phyloP scores from a whole-genome alignment of 2,888 invertebrate genomes.

The Erebia aethiops region DNA sequence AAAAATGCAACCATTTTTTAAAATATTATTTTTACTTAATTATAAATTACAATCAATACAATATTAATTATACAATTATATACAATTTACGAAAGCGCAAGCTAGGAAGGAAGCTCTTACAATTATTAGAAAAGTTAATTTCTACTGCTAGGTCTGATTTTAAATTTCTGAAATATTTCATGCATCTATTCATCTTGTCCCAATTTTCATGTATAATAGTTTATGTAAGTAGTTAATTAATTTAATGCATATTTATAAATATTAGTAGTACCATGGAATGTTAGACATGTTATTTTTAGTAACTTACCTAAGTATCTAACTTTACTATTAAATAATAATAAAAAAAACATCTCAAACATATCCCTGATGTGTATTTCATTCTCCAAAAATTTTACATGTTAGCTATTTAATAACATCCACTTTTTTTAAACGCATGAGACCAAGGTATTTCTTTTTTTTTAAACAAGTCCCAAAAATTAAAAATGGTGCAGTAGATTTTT shows the following conservation, averaged over 20 bases:
- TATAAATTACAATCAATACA: conserved; percentile 1
- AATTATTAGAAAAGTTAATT: not conserved
- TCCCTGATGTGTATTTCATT: conserved; percentile 10
- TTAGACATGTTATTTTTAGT: not conserved
- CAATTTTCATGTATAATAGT: not conserved
- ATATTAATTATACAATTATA: not conserved
- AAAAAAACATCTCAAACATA: conserved; percentile 2
- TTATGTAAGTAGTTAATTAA: not conserved
- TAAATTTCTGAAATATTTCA: not conserved
- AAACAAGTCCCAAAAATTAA: too few relatives aligned
- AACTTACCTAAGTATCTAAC: not conserved
- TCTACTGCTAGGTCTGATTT: not conserved
- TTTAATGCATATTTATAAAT: not conserved
- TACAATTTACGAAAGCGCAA: not conserved
- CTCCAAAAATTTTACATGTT: too few relatives aligned
- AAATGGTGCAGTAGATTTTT: too few relatives aligned
- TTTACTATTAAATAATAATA: not conserved
- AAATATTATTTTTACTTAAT: not conserved
- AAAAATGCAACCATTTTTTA: not conserved
- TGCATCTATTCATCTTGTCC: not conserved
- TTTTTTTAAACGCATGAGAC: too few relatives aligned
- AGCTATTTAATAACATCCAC: too few relatives aligned
- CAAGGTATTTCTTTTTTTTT: too few relatives aligned
- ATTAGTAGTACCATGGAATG: conserved; percentile 4
- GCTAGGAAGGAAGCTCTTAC: conserved; percentile 7